These are phyloP conservation scores for Oreohelix idahoensis DNA, from an alignment of 1,140 invertebrate species.

Conservation along the genomic window DNA sequence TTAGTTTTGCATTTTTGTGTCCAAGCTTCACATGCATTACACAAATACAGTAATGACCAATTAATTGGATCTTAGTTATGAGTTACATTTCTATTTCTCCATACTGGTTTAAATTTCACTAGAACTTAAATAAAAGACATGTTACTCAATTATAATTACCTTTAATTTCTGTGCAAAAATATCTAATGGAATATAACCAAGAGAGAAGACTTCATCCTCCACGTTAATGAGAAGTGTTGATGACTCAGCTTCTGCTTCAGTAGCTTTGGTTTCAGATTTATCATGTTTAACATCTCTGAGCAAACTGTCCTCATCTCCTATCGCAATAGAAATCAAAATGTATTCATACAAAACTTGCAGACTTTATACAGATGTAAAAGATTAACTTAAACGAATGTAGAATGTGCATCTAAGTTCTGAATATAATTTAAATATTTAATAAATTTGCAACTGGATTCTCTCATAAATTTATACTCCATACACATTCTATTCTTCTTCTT, in stretches of 20 bases:
- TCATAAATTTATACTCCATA: not conserved
- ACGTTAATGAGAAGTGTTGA: constrained; percentile 17
- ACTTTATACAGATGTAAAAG: not conserved
- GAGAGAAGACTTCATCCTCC: constrained; percentile 43
- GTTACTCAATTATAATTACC: no score
- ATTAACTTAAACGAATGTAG: not conserved
- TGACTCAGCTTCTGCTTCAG: not conserved
- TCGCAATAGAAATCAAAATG: not conserved
- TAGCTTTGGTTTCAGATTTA: not conserved
- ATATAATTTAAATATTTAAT: not conserved
- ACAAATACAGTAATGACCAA: no score
- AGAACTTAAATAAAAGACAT: no score
- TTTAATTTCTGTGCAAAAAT: constrained; percentile 33
- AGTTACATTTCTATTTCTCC: no score
- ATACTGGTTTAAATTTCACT: no score
- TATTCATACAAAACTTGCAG: not conserved
- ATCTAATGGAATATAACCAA: constrained; percentile 44
- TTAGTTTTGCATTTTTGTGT: no score
- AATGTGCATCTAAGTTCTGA: no score
- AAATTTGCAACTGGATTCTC: not conserved
- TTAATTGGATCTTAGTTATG: no score
- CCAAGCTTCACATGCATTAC: no score
- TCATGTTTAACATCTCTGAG: not conserved
- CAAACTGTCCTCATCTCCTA: not conserved
- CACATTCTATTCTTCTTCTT: no score